Base-by-base conservation (phyloP, 2,797 vertebrate genomes). In the Lophius americanus region DNA sequence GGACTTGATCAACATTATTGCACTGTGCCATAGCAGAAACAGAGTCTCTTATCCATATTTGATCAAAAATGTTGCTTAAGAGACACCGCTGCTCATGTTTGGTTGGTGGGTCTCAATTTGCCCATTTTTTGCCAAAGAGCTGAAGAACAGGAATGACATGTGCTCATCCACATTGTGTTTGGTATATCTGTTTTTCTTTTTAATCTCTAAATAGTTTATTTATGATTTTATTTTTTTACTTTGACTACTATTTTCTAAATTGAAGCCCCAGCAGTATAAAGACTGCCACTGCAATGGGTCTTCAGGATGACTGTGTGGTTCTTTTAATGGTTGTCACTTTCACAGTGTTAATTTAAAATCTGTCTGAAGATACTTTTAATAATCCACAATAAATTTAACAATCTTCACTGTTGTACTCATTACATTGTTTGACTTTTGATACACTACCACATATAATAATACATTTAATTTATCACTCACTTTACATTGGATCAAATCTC, bases 161-260 rank as follows among this genome's bases (percentile, higher is more conserved):
- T 13, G 41, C 53, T 65, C 61, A 68, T 61, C 36, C 67, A 39
- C 33, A 53, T 46, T 51, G 50, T 73, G 32, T 68, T 49, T 71
- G 11, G 12, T 46, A 42, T 39, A 46, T 41, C 44, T 2, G 10
- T 11, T 23, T 79, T 72, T 0, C 33, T 85, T 88, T 89, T 81
- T 63, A 78, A 78, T 59, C 3, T 89, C 81, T 90, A 86, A 69
- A 87, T 87, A 84, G 37, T 54, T 73, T 73, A 84, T 88, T 88
- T 88, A 86, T 88, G 60, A 72, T 84, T 88, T 85, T 78, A 78
- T 73, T 79, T 76, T 64, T 68, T 69, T 3, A 79, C 60, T 78
- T 69, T 32, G 9, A 69, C 69, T 46, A 53, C 60, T 51, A 68
- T 52, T 76, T 65, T 11, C 43, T 32, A 33, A 70, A 59, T 47